Conservation (phyloP, 2,888 invertebrate species). For the Hemithea aestivaria region DNA sequence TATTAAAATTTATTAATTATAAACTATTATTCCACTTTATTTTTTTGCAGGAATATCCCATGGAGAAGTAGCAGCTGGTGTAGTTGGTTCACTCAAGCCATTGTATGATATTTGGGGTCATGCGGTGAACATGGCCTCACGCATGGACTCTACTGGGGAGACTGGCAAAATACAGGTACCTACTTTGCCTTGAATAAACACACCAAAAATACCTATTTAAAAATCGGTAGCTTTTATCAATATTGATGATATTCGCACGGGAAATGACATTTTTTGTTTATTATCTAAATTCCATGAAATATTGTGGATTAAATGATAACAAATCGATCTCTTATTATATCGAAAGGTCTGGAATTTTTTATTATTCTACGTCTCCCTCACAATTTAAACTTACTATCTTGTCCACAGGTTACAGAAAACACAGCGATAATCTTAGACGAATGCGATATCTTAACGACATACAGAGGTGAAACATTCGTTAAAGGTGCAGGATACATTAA, state of each 20-base stretch:
- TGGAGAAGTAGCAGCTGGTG: conserved; percentile 95
- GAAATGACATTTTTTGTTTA: too few species aligned
- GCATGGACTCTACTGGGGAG: conserved; percentile 96
- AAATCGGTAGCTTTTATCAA: too few species aligned
- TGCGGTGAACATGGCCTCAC: conserved; percentile 96
- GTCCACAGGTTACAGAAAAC: conserved; percentile 81
- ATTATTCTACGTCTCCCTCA: too few species aligned
- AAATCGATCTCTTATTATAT: too few species aligned
- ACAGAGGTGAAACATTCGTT: conserved; percentile 84
- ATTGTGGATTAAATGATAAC: too few species aligned
- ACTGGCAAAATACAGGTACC: conserved; percentile 86
- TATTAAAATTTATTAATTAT: too few species aligned
- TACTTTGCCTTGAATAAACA: neutral
- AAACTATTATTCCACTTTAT: too few species aligned
- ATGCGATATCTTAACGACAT: conserved; percentile 83
- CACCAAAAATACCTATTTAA: neutral
- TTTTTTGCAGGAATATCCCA: conserved; percentile 87
- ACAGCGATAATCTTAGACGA: conserved; percentile 84
- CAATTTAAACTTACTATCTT: conserved; percentile 3
- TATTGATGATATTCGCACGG: too few species aligned
- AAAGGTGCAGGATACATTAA: conserved; percentile 85
- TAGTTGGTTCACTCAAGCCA: conserved; percentile 95
- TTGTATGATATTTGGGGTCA: conserved; percentile 98
- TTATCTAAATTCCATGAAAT: too few species aligned
- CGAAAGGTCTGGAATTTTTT: too few species aligned